Percentiles rank a stretch among this genome's conserved stretches.
These are phyloP conservation scores for Leptinotarsa texana DNA, from an alignment of 1,140 invertebrate genomes.

Conservation along the genomic window DNA sequence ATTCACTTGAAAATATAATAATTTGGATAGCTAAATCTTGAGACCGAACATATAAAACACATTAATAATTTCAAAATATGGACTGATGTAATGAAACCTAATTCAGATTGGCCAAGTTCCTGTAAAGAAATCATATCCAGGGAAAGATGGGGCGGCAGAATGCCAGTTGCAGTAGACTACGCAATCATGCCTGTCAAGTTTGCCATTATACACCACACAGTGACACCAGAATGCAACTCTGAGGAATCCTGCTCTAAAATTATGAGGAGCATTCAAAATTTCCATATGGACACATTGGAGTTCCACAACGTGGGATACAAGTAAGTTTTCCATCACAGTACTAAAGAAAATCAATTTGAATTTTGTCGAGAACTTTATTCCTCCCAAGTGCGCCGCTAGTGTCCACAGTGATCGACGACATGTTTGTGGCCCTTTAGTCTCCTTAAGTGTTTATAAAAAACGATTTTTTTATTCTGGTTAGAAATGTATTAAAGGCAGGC, in stretches of 20 bases:
- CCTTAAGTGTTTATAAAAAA: no score
- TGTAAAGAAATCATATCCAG: slow-evolving; percentile 49
- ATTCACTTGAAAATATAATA: no score
- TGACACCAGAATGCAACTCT: slow-evolving; percentile 60
- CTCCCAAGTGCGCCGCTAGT: no score
- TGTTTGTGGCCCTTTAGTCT: no score
- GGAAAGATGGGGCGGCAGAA: slow-evolving; percentile 53
- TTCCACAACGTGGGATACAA: slow-evolving; percentile 68
- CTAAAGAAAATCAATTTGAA: no score
- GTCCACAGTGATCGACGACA: no score
- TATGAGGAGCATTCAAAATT: slow-evolving; percentile 61
- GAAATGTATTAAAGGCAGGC: no score
- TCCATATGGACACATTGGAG: slow-evolving; percentile 61
- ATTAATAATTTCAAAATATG: no score
- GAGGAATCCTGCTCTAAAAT: slow-evolving; percentile 57
- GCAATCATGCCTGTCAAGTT: slow-evolving; percentile 61
- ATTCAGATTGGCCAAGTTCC: slow-evolving; percentile 37
- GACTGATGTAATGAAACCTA: background rate
- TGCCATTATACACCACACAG: slow-evolving; percentile 75
- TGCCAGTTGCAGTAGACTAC: slow-evolving; percentile 59
- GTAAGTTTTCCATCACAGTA: slow-evolving; percentile 49
- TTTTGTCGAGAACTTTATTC: no score
- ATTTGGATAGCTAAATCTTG: no score
- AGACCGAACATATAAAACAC: no score
- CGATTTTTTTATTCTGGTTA: no score